Evolutionary conservation across 64 coral and sea anemone species (phyloP).

Genomic region (Dendrophyllia cribrosa): DNA sequence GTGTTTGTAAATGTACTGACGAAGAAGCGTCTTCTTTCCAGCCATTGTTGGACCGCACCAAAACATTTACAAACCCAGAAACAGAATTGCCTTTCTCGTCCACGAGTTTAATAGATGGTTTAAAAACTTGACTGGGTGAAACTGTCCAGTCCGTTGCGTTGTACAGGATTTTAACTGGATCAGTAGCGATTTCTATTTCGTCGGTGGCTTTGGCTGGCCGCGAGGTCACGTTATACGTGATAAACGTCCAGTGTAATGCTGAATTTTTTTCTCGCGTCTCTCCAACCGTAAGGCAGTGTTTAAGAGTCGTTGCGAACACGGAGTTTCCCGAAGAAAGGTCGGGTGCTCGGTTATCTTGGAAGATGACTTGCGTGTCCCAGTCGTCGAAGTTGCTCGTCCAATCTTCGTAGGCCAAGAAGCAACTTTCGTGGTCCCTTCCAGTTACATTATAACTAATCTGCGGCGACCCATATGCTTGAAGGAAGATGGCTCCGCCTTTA

Average conservation of each 20-base stretch:
- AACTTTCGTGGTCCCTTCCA: conserved; percentile 7
- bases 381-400: conserved; percentile 8
- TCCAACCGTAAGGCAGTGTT: conserved; percentile 19
- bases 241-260: conserved; percentile 66
- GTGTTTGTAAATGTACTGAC: conserved; percentile 15
- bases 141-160: conserved; percentile 58
- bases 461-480: conserved; percentile 48
- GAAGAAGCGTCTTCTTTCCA: neutral
- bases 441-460: conserved; percentile 18
- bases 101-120: conserved; percentile 13
- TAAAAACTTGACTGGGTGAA: conserved; percentile 60
- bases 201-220: too few relatives aligned
- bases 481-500: conserved; percentile 68
- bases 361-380: conserved; percentile 60
- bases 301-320: conserved; percentile 71
- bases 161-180: conserved; percentile 67
- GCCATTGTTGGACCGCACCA: neutral
- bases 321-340: conserved; percentile 37
- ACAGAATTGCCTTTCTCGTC: conserved; percentile 55
- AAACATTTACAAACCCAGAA: conserved; percentile 26
- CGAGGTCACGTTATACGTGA: conserved; percentile 17
- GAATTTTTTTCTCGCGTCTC: conserved; percentile 33
- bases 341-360: conserved; percentile 62
- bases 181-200: conserved; percentile 63
- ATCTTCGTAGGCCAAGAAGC: conserved; percentile 76